Base-by-base conservation (phyloP, 2,113 vertebrate species). In the Barnardius zonarius region DNA sequence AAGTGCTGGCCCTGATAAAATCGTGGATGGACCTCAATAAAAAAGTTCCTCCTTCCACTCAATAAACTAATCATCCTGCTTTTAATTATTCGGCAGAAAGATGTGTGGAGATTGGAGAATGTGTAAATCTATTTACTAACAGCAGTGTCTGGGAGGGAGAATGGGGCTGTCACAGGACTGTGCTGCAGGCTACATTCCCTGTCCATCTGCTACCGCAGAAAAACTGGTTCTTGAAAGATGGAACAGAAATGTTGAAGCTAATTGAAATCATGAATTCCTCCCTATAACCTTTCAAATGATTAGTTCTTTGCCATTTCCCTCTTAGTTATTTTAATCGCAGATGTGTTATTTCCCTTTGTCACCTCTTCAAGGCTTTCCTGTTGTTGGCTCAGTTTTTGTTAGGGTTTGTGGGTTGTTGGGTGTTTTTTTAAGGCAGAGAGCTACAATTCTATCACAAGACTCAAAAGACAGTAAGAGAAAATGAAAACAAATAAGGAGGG, bases 1-100 rank as follows among this genome's bases (percentile, higher is more conserved):
- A 98, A 98, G 98, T 98, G 98, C 98, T 98, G 97, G 97, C 98
- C 98, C 98, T 99, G 99, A 99, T 99, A 99, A 99, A 99, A 99
- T 99, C 99, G 90, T 98, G 98, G 98, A 98, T 98, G 99, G 98
- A 98, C 98, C 98, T 99, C 98, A 99, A 99, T 99, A 99, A 99
- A 99, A 98, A 99, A 98, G 98, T 98, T 98, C 98, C 98, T 98
- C 98, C 98, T 99, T 99, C 98, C 99, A 99, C 99, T 99, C 99
- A 99, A 99, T 99, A 99, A 99, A 99, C 99, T 99, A 99, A 99
- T 99, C 99, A 99, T 98, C 98, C 98, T 96, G 98, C 98, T 99
- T 99, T 99, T 99, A 99, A 99, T 99, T 99, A 99, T 99, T 99
- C 98, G 98, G 98, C 98, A 98, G 98, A 98, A 98, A 98, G 98